A percentile compares a stretch with the other conserved stretches of the same genome.
Evolutionary conservation across 2,113 vertebrate species (phyloP).

Genomic region (Epinephelus moara): DNA sequence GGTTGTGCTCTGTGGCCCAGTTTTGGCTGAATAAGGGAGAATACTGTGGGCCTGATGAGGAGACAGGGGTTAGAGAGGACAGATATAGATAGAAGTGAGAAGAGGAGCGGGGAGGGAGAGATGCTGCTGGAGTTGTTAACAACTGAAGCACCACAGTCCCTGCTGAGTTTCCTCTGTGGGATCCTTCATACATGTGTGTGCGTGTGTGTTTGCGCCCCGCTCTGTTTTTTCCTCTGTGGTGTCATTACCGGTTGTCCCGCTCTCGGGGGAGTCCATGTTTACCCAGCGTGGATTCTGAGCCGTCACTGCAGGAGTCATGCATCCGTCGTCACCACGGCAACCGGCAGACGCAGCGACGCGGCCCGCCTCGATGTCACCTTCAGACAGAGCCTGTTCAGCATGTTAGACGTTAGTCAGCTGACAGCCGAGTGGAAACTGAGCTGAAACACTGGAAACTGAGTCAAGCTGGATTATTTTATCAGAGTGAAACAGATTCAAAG

Average conservation of each 20-base stretch:
- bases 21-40: slow-evolving; percentile 75
- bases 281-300: slow-evolving; percentile 74
- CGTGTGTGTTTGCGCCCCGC: slow-evolving; percentile 20
- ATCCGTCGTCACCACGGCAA: slow-evolving; percentile 54
- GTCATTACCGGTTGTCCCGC: slow-evolving; percentile 80
- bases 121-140: slow-evolving; percentile 48
- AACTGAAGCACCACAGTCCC: slow-evolving; percentile 41
- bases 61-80: slow-evolving; percentile 62
- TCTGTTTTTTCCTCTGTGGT: slow-evolving; percentile 68
- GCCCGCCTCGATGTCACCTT: slow-evolving; percentile 56
- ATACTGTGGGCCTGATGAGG: slow-evolving; percentile 35
- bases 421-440: not conserved
- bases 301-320: slow-evolving; percentile 63
- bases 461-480: not conserved
- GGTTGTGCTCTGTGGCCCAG: slow-evolving; percentile 75
- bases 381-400: slow-evolving; percentile 18
- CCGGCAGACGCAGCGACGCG: slow-evolving; percentile 38
- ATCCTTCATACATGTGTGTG: slow-evolving; percentile 16
- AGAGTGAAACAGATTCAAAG: not conserved
- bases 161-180: slow-evolving; percentile 21
- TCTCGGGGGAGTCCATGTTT: slow-evolving; percentile 81
- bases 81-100: slow-evolving; percentile 68
- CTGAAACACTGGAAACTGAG: not conserved
- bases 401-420: slow-evolving; percentile 3
- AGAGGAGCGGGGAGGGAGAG: slow-evolving; percentile 27